Evolutionary conservation across 2,113 vertebrate species (phyloP).

Genomic region (Cynopterus brachyotis): DNA sequence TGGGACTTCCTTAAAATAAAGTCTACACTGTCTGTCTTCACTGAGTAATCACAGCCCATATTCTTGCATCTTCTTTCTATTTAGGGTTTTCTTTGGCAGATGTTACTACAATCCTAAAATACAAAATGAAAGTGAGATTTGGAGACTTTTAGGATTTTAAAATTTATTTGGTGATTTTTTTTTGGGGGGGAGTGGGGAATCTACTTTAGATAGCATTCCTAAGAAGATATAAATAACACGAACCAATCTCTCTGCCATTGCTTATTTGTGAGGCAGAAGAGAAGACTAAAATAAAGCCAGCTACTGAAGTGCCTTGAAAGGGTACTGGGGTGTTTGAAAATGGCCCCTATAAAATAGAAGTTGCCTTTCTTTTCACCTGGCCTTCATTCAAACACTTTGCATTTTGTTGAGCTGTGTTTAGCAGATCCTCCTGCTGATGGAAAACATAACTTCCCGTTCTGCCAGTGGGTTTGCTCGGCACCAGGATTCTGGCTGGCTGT

Average conservation of each 20-base stretch:
- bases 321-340: neutral
- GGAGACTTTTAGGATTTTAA: neutral
- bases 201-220: neutral
- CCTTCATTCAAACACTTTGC: conserved; percentile 34
- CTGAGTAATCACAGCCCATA: neutral
- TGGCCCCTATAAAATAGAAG: neutral
- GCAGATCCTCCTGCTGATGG: neutral
- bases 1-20: neutral
- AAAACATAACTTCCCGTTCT: conserved; percentile 10
- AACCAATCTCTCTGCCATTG: neutral
- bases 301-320: neutral
- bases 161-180: too few species aligned
- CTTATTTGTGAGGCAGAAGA: conserved; percentile 4
- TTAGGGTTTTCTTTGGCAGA: neutral
- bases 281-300: neutral
- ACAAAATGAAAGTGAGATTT: neutral
- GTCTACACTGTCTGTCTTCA: neutral
- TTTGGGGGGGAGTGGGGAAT: neutral
- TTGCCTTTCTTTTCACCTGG: neutral
- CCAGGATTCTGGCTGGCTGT: neutral
- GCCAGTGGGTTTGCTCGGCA: neutral
- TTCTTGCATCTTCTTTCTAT: neutral
- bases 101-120: neutral
- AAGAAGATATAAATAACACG: neutral
- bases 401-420: conserved; percentile 21